A percentile compares a stretch with the other conserved stretches of the same genome.
Conservation (phyloP, 2,113 vertebrate species). For the Microcebus tavaratra region DNA sequence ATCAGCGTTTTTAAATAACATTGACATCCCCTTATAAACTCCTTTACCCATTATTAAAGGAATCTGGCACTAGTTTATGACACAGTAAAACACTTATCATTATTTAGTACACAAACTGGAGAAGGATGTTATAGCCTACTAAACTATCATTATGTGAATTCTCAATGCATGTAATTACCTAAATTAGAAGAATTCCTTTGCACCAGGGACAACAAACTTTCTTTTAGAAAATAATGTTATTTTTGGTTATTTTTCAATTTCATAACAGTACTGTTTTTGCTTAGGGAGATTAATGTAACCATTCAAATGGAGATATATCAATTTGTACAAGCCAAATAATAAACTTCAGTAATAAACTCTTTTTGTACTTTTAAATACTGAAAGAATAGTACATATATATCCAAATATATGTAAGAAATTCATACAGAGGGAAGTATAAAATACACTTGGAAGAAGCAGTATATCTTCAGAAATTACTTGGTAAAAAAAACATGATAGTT, state of each 20-base stretch:
- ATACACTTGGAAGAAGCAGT: neutral
- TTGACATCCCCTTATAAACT: neutral
- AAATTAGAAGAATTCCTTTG: conserved; percentile 26
- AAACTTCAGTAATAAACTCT: conserved; percentile 34
- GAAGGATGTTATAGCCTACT: conserved; percentile 4
- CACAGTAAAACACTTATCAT: neutral
- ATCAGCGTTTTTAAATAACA: neutral
- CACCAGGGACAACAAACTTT: neutral
- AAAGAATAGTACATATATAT: conserved; percentile 45
- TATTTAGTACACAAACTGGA: neutral
- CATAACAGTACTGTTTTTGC: neutral
- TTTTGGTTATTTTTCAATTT: conserved; percentile 31
- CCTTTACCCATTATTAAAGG: neutral
- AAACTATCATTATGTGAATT: neutral
- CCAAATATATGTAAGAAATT: conserved; percentile 36
- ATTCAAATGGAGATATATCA: conserved; percentile 13
- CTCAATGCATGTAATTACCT: neutral
- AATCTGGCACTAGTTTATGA: neutral
- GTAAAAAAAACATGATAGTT: conserved; percentile 39
- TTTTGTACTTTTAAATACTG: conserved; percentile 33
- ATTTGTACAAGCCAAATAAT: conserved; percentile 41
- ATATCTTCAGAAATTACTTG: conserved; percentile 40
- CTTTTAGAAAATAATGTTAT: neutral
- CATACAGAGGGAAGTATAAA: neutral
- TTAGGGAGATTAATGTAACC: neutral